Evolutionary conservation across 2,888 invertebrate species (phyloP).

Genomic region (Pantelozetes paolii): DNA sequence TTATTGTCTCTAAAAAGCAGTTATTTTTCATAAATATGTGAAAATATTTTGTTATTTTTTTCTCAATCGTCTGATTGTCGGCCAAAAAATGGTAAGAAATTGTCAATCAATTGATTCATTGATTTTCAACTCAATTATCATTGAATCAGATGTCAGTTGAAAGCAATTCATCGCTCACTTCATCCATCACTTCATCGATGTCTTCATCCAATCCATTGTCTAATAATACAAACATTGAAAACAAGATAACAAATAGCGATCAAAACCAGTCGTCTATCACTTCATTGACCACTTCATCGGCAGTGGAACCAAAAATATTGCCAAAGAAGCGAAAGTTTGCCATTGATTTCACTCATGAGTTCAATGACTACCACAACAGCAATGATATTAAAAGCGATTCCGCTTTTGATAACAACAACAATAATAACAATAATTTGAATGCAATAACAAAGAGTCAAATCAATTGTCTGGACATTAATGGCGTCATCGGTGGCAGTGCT

Average conservation of each 20-base stretch:
- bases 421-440: neutral
- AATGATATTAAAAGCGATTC: neutral
- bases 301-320: neutral
- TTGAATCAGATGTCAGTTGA: neutral
- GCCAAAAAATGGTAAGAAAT: slow-evolving; percentile 8
- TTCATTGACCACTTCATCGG: neutral
- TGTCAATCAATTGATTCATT: no score
- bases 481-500: neutral
- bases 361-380: neutral
- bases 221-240: no score
- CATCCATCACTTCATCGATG: no score
- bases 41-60: no score
- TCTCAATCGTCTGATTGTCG: slow-evolving; percentile 2
- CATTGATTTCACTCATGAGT: neutral
- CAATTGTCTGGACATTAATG: neutral
- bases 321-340: slow-evolving; percentile 10
- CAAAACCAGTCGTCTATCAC: no score
- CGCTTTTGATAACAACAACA: neutral
- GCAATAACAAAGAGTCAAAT: neutral
- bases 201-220: neutral
- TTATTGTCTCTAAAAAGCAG: no score
- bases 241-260: no score
- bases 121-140: no score
- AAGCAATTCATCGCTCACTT: neutral
- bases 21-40: no score